Evolutionary conservation across 2,888 invertebrate species (phyloP), one percentile per base, ranked within the genome.

Genomic region (Kryphioiulus occultus): DNA sequence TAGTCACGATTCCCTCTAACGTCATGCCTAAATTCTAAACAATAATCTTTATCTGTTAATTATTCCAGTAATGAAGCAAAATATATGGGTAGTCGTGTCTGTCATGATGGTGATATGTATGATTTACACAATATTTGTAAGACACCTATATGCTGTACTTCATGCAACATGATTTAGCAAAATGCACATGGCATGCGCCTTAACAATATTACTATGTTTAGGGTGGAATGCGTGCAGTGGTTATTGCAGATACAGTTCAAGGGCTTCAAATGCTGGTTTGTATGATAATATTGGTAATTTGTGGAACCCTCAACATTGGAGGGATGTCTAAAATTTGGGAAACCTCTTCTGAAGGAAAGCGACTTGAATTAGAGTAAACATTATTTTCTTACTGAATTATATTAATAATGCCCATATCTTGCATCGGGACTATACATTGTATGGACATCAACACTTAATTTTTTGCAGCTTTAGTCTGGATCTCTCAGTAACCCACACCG

Each of bases 181-280:
- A 39, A 59, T 59, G 22, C 17, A 59, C 59, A 22, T 10, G 1
- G 22, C n/a, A 4, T 59, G 59, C 59, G 22, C n/a, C 68, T 68
- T 26, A 22, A 10, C 26, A 68, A 22, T 26, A 26, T 68, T 7
- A n/a, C n/a, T 0, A 22, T 10, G 12, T 26, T 26, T 35, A 84
- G 84, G 84, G 84, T 22, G 84, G 84, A 84, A 84, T 84, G 84
- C 35, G 84, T n/a, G 84, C 84, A 84, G 84, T 84, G 84, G 84
- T 84, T 19, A 35, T 84, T 84, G 84, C 84, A 35, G 84, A 84
- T 42, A 84, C 84, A 0, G 42, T 84, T 0, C 84, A 84, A n/a
- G 84, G 84, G 1, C 12, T 84, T 42, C 35, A 35, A 84, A 35
- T 84, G 84, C 10, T 84, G 0, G 12, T 84, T 35, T 32, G 10